Evolutionary conservation across 2,888 invertebrate species (phyloP), one percentile per base, ranked within the genome.

Genomic region (Copidosoma aretas): DNA sequence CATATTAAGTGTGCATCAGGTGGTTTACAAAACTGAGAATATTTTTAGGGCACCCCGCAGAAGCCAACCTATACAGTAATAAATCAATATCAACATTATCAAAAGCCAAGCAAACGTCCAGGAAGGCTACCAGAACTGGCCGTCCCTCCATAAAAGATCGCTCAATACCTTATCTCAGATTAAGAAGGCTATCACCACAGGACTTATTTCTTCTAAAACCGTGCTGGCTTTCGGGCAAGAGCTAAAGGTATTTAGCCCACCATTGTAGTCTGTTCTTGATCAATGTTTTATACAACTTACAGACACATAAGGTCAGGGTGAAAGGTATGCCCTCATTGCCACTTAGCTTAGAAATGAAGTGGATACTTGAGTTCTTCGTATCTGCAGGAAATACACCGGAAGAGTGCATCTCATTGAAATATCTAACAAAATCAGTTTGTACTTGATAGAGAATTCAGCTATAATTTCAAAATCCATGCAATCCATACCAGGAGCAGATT

Each of bases 211-310:
- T 3, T n/a, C 57, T 12, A 39, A 58, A 58, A 1, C 41, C 57
- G 2, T 58, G 19, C 21, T 60, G 60, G 5, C 46, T 52, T n/a
- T 10, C 22, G 19, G 60, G 60, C 39, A 60, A 19, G 14, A 60
- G 4, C 17, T 32, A 10, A 17, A 52, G 10, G 4, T 43, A 52
- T n/a, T 60, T 51, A 19, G n/a, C 39, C 60, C 52, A 60, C 51
- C 60, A 60, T 52, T 52, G 52, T 15, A 64, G 32, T 32, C 54
- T 51, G 17, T 52, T 60, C 39, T 60, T 60, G 5, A 60, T 0
- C 1, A 60, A 24, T 2, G 60, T 60, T 60, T 60, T 21, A 17
- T 21, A 60, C 1, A 60, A 24, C 51, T 60, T 60, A 8, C 41
- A 21, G 12, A n/a, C 19, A 39, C 51, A 60, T 3, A 22, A 19